phyloP scores from a whole-genome alignment of 2,113 vertebrate species.

The Ictalurus furcatus region DNA sequence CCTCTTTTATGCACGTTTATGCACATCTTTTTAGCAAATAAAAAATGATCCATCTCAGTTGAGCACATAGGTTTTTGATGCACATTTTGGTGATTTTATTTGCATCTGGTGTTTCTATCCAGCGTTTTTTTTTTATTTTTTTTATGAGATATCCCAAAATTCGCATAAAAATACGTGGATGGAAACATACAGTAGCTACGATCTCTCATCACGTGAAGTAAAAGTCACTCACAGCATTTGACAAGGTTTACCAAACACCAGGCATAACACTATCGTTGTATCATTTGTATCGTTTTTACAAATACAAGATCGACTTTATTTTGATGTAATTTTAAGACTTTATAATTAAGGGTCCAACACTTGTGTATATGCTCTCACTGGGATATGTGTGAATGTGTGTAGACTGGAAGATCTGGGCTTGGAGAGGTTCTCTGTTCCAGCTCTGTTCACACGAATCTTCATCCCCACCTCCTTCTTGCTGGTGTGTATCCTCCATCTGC shows the following conservation, averaged over 20 bases:
- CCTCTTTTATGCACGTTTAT: no score
- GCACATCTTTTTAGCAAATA: no score
- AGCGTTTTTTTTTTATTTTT: no score
- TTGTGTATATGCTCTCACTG: not conserved
- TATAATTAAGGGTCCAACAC: not conserved
- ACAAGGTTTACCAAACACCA: not conserved
- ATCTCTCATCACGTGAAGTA: not conserved
- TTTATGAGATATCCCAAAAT: no score
- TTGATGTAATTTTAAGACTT: not conserved
- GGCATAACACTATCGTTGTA: not conserved
- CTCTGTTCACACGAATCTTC: slow-evolving; percentile 92
- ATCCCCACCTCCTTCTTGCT: slow-evolving; percentile 90
- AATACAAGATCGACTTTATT: not conserved
- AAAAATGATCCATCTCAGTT: no score
- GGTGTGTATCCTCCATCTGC: slow-evolving; percentile 90
- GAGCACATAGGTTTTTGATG: no score
- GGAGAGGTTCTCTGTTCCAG: slow-evolving; percentile 83
- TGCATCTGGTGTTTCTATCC: no score
- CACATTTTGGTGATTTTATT: no score
- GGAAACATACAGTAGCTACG: no score
- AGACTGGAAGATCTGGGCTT: slow-evolving; percentile 89
- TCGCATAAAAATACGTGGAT: no score
- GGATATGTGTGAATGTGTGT: not conserved
- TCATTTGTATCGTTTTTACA: not conserved
- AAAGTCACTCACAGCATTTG: not conserved